Percentiles rank a stretch among this genome's conserved stretches.
Evolutionary conservation across 2,113 vertebrate genomes (phyloP).

Genomic region (Amphilophus citrinellus): DNA sequence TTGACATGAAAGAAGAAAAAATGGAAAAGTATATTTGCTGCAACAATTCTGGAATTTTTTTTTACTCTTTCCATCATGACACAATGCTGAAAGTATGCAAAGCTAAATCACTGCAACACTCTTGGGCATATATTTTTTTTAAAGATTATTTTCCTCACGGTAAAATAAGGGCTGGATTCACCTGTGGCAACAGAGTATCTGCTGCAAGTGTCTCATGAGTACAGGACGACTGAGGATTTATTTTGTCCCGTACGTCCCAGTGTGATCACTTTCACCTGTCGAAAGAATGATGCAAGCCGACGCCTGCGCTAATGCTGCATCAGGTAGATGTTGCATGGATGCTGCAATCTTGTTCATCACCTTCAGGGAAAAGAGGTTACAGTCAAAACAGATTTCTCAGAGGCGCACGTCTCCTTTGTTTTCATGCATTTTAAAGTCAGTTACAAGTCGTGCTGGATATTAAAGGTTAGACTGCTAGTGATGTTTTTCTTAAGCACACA

Average conservation of each 20-base stretch:
- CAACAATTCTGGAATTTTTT: accelerated
- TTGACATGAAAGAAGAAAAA: neutral
- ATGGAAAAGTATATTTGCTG: neutral
- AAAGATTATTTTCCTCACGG: neutral
- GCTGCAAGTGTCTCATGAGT: conserved; percentile 30
- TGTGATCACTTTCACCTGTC: conserved; percentile 51
- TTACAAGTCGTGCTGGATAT: neutral
- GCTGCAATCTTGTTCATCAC: conserved; percentile 44
- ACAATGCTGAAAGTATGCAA: neutral
- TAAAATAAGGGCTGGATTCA: neutral
- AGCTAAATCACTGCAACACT: neutral
- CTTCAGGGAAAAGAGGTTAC: conserved; percentile 39
- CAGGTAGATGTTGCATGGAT: conserved; percentile 24
- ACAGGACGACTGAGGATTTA: conserved; percentile 32
- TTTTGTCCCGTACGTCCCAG: conserved; percentile 40
- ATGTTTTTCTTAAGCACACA: neutral
- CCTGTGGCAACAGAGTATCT: neutral
- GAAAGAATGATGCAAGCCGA: conserved; percentile 76
- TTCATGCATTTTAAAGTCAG: conserved; percentile 18
- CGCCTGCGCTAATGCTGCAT: conserved; percentile 18
- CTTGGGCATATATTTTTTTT: neutral
- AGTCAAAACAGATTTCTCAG: conserved; percentile 45
- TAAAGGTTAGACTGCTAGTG: neutral
- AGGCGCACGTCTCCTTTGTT: conserved; percentile 1
- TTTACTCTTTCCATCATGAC: neutral